Evolutionary conservation across 1,140 invertebrate species (phyloP).

Genomic region (Ephestia elutella): DNA sequence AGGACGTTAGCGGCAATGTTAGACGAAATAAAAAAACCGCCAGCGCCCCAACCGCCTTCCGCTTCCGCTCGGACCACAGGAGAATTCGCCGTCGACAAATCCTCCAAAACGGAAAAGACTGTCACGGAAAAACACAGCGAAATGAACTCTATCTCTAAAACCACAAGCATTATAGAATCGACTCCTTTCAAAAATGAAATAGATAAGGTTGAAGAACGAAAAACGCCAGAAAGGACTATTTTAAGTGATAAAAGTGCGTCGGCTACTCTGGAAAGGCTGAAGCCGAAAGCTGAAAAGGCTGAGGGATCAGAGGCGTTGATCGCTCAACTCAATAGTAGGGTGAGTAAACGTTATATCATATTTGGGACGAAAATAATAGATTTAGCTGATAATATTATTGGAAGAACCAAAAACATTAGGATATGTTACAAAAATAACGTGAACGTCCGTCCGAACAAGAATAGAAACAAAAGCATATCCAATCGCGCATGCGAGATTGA

Average conservation of each 20-base stretch:
- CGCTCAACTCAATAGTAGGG: slow-evolving; percentile 61
- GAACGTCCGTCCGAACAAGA: too few relatives aligned
- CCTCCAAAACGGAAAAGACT: slow-evolving; percentile 31
- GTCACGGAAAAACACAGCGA: slow-evolving; percentile 28
- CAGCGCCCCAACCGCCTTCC: slow-evolving; percentile 33
- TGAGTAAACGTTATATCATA: slow-evolving; percentile 33
- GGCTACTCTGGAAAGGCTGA: slow-evolving; percentile 48
- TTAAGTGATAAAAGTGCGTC: slow-evolving; percentile 23
- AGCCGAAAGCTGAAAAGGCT: slow-evolving; percentile 28
- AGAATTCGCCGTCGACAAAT: slow-evolving; percentile 25
- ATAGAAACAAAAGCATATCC: too few relatives aligned
- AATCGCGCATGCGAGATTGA: too few relatives aligned
- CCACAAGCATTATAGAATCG: slow-evolving; percentile 11
- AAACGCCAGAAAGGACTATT: slow-evolving; percentile 16
- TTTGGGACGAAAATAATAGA: too few relatives aligned
- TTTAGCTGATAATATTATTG: too few relatives aligned
- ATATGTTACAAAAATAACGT: too few relatives aligned
- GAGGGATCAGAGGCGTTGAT: slow-evolving; percentile 47
- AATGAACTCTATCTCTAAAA: slow-evolving; percentile 27
- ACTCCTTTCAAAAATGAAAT: slow-evolving; percentile 26
- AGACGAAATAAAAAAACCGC: slow-evolving; percentile 55
- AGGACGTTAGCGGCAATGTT: slow-evolving; percentile 54
- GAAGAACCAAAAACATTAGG: too few relatives aligned
- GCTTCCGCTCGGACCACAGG: slow-evolving; percentile 22
- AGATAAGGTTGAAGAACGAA: slow-evolving; percentile 31